Base-by-base conservation (phyloP, 2,888 invertebrate species). In the Eutolmus rufibarbis region DNA sequence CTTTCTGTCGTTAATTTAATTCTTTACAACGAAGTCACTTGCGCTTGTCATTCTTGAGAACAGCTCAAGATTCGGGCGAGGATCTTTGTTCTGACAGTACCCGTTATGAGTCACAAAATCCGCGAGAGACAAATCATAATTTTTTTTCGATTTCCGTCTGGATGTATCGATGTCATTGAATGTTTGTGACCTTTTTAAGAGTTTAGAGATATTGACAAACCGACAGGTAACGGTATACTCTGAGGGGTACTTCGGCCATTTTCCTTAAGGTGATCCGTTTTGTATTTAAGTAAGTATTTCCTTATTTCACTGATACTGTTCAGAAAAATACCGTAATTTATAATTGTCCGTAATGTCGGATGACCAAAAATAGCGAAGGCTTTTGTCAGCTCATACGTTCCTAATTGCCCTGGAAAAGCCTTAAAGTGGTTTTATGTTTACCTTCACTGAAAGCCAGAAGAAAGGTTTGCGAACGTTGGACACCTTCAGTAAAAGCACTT, bases 101-200 rank as follows among this genome's bases (percentile, higher is more conserved):
- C 81, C 81, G 81, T 81, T 81, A 81, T 81, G 81, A 81, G 81
- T 81, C 81, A 81, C 51, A 51, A 34, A 34, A 34, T 34, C 34
- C 34, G 34, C 34, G 7, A 81, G 78, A 37, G 66, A 66, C 28
- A 66, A 66, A 66, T 66, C 66, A 66, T 66, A 66, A 66, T 46
- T 46, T 46, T 66, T 31, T 56, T 81, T 51, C 28, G 28, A 81
- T 56, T 81, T 51, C 16, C 28, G 81, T 56, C 81, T 81, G 78
- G 78, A 43, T 43, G 40, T 78, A 78, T 78, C 78, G 81, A 81
- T 81, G 81, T 81, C 81, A 81, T 81, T 81, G 81, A 81, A 56
- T 81, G 43, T 81, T 81, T 19, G 16, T 56, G 81, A 81, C 81
- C 81, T 81, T 81, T 76, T 81, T 81, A 40, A 43, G 51, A 46